Evolutionary conservation across 2,797 vertebrate species (phyloP), one percentile per base, ranked within the genome.

Genomic region (Zonotrichia albicollis): DNA sequence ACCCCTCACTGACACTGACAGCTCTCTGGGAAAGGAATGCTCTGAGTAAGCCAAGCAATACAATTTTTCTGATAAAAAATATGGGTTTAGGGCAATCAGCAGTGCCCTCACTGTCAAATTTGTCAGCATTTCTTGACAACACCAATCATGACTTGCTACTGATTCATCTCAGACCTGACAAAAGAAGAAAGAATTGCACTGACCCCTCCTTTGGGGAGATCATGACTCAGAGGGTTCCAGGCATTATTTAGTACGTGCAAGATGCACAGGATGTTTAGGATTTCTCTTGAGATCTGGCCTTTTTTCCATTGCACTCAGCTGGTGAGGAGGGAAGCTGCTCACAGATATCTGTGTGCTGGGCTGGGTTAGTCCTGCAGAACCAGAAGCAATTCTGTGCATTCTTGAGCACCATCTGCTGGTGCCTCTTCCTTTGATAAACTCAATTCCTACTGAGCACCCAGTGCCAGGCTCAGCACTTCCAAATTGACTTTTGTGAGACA

Each of bases 321-420:
- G 5, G 2, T 51, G 51, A 48, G 14, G 26, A 48, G 67, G 61
- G 51, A 71, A 85, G 26, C 48, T 61, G 74, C 67, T 66, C 45
- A 8, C 16, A 32, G 6, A 0, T 4, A 9, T 34, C 58, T 29
- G 10, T 8, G 21, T 36, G 48, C n/a, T 38, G 12, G 66, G 58
- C 64, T 64, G 42, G 77, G 12, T 46, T 16, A 42, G n/a, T 43
- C 67, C 81, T 82, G 48, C 64, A 66, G 40, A 74, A 11, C 9
- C 57, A 89, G 61, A 42, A 67, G 25, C 3, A 22, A 46, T 58
- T 71, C 91, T 13, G 9, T 11, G 11, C 45, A 42, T 92, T 95
- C 93, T 94, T 84, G 68, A 96, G 94, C 91, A 84, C 95, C 91
- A 93, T 94, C 94, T 95, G 5, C 91, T 91, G 94, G 89, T 26